phyloP scores from a whole-genome alignment of 2,113 vertebrate genomes.

The Pomatorhinus ruficollis region DNA sequence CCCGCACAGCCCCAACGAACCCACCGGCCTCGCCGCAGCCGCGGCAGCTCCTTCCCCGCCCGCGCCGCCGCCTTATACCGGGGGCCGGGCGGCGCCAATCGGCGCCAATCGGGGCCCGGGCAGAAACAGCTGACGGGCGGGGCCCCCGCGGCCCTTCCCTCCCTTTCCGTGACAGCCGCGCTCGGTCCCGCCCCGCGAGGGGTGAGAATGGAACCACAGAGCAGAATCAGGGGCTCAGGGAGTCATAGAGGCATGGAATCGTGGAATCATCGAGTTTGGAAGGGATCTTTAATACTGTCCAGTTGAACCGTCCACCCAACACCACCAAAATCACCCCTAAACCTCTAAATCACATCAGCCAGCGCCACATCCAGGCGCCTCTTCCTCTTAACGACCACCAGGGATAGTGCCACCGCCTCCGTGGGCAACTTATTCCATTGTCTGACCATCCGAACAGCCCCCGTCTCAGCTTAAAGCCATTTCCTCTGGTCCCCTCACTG shows the following conservation, averaged over 20 bases:
- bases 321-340: background rate
- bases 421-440: background rate
- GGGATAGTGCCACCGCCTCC: too few relatives aligned
- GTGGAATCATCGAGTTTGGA: background rate
- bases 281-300: background rate
- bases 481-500: background rate
- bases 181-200: background rate
- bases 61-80: background rate
- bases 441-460: background rate
- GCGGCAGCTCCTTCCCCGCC: background rate
- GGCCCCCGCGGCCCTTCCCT: background rate
- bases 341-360: background rate
- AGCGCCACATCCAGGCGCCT: background rate
- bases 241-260: background rate
- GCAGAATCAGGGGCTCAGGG: rapidly evolving
- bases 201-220: too few relatives aligned
- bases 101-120: background rate
- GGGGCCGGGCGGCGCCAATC: background rate
- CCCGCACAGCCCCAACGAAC: background rate
- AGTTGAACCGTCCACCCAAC: background rate
- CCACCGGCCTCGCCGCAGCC: background rate
- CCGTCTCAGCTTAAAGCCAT: background rate
- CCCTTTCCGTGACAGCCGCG: rapidly evolving
- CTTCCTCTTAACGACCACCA: background rate
- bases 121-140: background rate